Evolutionary conservation across 2,888 invertebrate genomes (phyloP).

Genomic region (Eupithecia subfuscata): DNA sequence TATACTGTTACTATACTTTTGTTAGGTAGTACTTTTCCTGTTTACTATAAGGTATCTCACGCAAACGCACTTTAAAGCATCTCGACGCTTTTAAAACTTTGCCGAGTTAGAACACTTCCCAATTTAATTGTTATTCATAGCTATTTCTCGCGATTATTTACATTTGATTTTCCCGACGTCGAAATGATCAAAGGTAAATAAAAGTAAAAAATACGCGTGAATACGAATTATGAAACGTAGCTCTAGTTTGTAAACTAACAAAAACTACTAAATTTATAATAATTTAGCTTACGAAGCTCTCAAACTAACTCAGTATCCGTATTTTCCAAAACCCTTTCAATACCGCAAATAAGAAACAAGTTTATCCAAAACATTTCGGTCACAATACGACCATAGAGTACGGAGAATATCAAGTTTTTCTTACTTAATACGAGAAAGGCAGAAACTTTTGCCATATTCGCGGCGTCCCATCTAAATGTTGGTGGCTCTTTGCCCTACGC

Average conservation of each 20-base stretch:
- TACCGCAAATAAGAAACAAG: constrained; percentile 20
- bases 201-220: neutral
- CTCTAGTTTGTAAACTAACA: neutral
- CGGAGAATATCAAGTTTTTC: constrained; percentile 40
- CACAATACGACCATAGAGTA: constrained; percentile 26
- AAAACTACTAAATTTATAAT: neutral
- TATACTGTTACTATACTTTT: too few species aligned
- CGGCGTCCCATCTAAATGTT: constrained; percentile 40
- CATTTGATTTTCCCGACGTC: neutral
- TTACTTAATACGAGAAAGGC: constrained; percentile 38
- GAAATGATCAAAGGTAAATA: neutral
- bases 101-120: too few species aligned
- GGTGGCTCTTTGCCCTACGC: constrained; percentile 34
- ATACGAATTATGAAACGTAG: neutral
- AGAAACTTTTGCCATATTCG: constrained; percentile 44
- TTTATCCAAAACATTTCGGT: constrained; percentile 31
- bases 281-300: constrained; percentile 10
- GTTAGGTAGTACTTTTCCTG: too few species aligned
- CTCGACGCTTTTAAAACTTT: too few species aligned
- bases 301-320: constrained; percentile 4
- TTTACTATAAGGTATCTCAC: too few species aligned
- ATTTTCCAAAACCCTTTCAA: constrained; percentile 22
- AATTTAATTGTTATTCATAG: too few species aligned
- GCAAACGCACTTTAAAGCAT: too few species aligned
- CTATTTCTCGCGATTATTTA: neutral